phyloP scores from a whole-genome alignment of 2,888 invertebrate species.

The Eucera pruinosa region DNA sequence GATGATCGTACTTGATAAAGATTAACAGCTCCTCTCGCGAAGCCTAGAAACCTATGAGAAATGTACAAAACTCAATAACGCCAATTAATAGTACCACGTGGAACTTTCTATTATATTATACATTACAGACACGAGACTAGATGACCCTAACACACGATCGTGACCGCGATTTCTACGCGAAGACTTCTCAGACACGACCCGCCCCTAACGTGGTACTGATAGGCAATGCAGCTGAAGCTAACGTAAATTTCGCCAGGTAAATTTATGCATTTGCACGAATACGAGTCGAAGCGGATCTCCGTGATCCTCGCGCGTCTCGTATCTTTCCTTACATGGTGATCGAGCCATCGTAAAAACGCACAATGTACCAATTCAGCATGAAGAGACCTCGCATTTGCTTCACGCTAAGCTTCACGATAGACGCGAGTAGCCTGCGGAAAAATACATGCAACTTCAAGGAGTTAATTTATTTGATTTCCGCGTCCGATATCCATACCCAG shows the following conservation, averaged over 20 bases:
- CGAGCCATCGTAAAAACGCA: conserved; percentile 5
- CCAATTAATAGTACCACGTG: conserved; percentile 39
- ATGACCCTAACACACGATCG: conserved; percentile 29
- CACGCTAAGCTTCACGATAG: conserved; percentile 37
- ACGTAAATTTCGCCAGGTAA: not conserved
- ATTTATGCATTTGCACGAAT: conserved; percentile 10
- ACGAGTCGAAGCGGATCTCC: conserved; percentile 6
- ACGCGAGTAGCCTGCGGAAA: conserved; percentile 21
- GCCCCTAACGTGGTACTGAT: conserved; percentile 16
- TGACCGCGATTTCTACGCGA: conserved; percentile 34
- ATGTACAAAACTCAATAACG: conserved; percentile 38
- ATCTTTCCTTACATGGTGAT: conserved; percentile 28
- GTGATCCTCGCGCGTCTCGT: conserved; percentile 23
- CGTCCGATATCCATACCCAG: conserved; percentile 44
- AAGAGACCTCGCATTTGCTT: conserved; percentile 39
- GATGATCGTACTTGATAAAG: conserved; percentile 15
- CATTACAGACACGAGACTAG: conserved; percentile 8
- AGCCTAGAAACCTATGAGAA: conserved; percentile 27
- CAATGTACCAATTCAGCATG: conserved; percentile 23
- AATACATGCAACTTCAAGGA: conserved; percentile 27
- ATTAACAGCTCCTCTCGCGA: not conserved
- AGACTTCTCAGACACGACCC: conserved; percentile 9
- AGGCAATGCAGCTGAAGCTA: no score
- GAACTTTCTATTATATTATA: conserved; percentile 40
- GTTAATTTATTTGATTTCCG: conserved; percentile 37